Percentiles rank a stretch among this genome's conserved stretches.
phyloP scores from a whole-genome alignment of 1,140 invertebrate genomes.

The Brachionus rubens region DNA sequence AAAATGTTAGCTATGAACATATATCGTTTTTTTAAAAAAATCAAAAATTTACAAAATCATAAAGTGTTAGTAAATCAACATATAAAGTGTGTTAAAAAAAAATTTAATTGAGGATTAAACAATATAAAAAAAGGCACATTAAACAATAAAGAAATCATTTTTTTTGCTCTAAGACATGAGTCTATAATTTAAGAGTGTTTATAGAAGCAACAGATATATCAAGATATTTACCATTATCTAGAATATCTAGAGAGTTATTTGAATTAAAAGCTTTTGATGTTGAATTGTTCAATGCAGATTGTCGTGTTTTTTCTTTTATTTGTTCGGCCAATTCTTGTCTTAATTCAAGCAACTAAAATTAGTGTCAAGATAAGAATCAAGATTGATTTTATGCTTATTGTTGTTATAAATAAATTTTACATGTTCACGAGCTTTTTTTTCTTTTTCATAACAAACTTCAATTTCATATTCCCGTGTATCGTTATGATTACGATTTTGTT shows the following conservation, averaged over 20 bases:
- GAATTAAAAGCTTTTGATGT: background rate
- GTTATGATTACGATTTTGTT: no score
- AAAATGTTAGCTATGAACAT: no score
- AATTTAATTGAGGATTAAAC: no score
- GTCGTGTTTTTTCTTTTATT: slow-evolving; percentile 40
- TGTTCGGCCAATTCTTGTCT: slow-evolving; percentile 39
- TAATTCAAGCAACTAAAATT: slow-evolving; percentile 41
- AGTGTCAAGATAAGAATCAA: background rate
- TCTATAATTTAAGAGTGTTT: slow-evolving; percentile 24
- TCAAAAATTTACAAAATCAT: no score
- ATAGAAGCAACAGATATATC: slow-evolving; percentile 44
- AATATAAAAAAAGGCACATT: slow-evolving; percentile 10
- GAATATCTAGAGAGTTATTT: slow-evolving; percentile 7
- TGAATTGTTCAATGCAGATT: background rate
- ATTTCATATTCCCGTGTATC: background rate
- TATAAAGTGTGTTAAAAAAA: no score
- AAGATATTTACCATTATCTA: slow-evolving; percentile 41
- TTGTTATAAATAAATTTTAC: slow-evolving; percentile 13
- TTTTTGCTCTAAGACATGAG: background rate
- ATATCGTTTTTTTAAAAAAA: no score
- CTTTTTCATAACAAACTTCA: slow-evolving; percentile 31
- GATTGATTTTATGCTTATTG: background rate
- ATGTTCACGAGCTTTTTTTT: slow-evolving; percentile 41
- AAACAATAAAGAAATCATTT: slow-evolving; percentile 5
- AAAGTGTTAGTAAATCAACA: no score